These are phyloP conservation scores for Ridgeia piscesae DNA, from an alignment of 1,140 invertebrate species.

Conservation along the genomic window DNA sequence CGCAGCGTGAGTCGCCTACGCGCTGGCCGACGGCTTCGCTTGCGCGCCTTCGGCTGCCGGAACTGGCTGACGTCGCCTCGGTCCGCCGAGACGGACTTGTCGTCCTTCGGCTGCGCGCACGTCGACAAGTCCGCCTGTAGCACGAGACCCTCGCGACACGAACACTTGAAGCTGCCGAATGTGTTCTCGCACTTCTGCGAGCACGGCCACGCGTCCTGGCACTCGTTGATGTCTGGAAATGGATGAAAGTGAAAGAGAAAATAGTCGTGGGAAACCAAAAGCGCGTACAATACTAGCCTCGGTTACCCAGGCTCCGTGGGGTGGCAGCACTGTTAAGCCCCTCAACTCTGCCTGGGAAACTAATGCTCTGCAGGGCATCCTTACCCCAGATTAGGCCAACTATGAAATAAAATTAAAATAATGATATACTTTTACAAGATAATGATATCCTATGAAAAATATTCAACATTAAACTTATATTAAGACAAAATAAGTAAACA, in stretches of 20 bases:
- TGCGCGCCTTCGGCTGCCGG: not conserved
- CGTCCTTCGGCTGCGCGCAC: slow-evolving; percentile 57
- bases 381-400: too few relatives aligned
- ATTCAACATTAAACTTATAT: too few relatives aligned
- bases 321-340: too few relatives aligned
- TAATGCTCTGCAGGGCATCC: too few relatives aligned
- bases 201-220: slow-evolving; percentile 67
- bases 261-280: not conserved
- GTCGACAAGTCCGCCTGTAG: slow-evolving; percentile 74
- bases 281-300: too few relatives aligned
- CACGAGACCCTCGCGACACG: slow-evolving; percentile 59
- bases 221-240: slow-evolving; percentile 31
- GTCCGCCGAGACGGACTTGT: not conserved
- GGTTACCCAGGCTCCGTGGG: too few relatives aligned
- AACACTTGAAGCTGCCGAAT: slow-evolving; percentile 53
- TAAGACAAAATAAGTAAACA: too few relatives aligned
- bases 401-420: too few relatives aligned
- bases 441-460: too few relatives aligned
- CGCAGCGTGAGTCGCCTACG: not conserved
- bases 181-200: slow-evolving; percentile 65
- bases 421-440: too few relatives aligned
- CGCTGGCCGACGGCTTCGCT: not conserved
- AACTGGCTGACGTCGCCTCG: not conserved
- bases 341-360: too few relatives aligned
- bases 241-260: not conserved